Evolutionary conservation across 2,888 invertebrate species (phyloP).

Genomic region (Nysson spinosus): DNA sequence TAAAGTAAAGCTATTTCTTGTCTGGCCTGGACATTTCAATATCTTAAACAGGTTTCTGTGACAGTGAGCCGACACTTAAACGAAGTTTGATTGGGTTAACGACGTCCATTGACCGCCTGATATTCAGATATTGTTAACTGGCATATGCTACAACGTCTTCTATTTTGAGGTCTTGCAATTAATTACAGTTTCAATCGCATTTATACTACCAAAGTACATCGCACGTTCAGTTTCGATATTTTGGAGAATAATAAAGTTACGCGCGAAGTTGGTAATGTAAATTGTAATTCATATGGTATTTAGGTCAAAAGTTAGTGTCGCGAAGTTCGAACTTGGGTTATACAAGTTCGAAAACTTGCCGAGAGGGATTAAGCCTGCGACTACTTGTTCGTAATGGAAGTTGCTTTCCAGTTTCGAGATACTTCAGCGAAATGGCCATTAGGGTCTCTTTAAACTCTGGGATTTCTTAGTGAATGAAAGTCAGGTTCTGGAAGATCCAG

Average conservation of each 20-base stretch:
- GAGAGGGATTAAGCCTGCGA: slow-evolving; percentile 64
- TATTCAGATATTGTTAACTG: too few species aligned
- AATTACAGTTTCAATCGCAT: too few species aligned
- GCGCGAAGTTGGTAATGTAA: slow-evolving; percentile 37
- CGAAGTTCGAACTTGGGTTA: slow-evolving; percentile 55
- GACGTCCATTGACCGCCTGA: too few species aligned
- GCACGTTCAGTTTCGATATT: too few species aligned
- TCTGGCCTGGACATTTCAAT: too few species aligned
- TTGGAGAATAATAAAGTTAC: background rate
- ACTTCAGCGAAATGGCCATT: slow-evolving; percentile 46
- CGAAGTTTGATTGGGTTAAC: too few species aligned
- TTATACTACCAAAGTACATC: too few species aligned
- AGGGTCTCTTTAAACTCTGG: slow-evolving; percentile 34
- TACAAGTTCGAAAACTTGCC: slow-evolving; percentile 61
- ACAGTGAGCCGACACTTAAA: too few species aligned
- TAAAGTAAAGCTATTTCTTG: too few species aligned
- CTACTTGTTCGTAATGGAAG: slow-evolving; percentile 62
- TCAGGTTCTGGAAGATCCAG: slow-evolving; percentile 11
- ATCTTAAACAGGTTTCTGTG: too few species aligned
- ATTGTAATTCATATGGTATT: slow-evolving; percentile 47
- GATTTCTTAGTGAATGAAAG: slow-evolving; percentile 8
- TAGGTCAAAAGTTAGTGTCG: slow-evolving; percentile 38
- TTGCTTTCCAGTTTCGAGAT: slow-evolving; percentile 54
- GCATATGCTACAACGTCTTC: too few species aligned
- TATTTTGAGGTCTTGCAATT: too few species aligned